Conservation (phyloP, 2,797 vertebrate genomes). For the Sebastes matsubarae region DNA sequence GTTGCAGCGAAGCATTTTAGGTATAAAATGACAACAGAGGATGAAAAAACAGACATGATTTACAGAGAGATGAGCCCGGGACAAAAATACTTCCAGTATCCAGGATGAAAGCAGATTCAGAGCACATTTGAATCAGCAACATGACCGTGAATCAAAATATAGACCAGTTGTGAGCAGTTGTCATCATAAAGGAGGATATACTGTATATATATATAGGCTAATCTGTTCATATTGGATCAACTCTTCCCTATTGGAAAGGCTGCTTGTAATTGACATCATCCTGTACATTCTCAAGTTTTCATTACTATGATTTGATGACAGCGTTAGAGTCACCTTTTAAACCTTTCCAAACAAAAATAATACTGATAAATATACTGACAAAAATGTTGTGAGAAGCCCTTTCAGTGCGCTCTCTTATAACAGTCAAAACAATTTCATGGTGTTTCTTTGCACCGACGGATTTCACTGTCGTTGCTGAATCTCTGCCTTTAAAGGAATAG, state of each 20-base stretch:
- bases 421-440: conserved; percentile 48
- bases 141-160: background rate
- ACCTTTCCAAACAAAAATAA: conserved; percentile 18
- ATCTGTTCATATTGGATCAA: conserved; percentile 22
- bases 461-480: background rate
- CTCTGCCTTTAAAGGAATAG: background rate
- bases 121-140: conserved; percentile 42
- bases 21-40: conserved; percentile 15
- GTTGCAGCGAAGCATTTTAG: conserved; percentile 44
- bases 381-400: conserved; percentile 55
- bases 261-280: conserved; percentile 58
- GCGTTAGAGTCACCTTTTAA: conserved; percentile 8
- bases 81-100: conserved; percentile 33
- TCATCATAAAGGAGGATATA: conserved; percentile 24
- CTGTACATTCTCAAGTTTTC: conserved; percentile 61
- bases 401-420: conserved; percentile 45
- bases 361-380: background rate
- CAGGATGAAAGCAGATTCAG: conserved; percentile 28
- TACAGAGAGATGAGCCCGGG: conserved; percentile 11
- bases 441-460: background rate
- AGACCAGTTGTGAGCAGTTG: background rate
- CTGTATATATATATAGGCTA: conserved; percentile 23
- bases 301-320: conserved; percentile 25
- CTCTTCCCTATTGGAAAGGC: conserved; percentile 27
- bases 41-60: background rate